phyloP scores from a whole-genome alignment of 2,113 vertebrate genomes.

The Microcebus ravelobensis region DNA sequence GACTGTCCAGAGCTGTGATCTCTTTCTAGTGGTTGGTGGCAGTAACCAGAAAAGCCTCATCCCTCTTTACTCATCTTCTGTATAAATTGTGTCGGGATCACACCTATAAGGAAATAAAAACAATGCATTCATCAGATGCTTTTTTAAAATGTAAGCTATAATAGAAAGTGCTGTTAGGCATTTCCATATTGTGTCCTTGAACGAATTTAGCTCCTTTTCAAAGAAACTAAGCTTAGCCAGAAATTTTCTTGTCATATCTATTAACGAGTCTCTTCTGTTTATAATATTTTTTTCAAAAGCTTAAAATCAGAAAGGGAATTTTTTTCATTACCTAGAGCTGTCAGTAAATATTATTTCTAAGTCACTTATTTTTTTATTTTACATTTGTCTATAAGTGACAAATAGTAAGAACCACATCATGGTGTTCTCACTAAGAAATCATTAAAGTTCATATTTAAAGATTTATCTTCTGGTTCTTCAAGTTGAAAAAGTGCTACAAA shows the following conservation, averaged over 20 bases:
- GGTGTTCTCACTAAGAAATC: background rate
- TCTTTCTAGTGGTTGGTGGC: background rate
- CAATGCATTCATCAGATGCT: background rate
- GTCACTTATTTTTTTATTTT: conserved; percentile 38
- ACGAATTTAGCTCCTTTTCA: conserved; percentile 30
- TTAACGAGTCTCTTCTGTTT: conserved; percentile 4
- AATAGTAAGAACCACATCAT: background rate
- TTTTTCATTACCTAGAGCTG: background rate
- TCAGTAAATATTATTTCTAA: conserved; percentile 58
- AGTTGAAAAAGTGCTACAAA: background rate
- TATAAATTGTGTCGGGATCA: background rate
- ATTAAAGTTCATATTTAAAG: background rate
- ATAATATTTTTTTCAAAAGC: background rate
- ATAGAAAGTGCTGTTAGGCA: background rate
- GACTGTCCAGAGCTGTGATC: background rate
- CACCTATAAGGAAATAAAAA: conserved; percentile 1
- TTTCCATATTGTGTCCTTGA: background rate
- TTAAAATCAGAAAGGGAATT: conserved; percentile 35
- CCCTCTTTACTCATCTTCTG: background rate
- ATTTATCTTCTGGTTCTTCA: background rate
- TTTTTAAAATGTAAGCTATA: background rate
- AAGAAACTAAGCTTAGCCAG: background rate
- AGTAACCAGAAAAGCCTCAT: background rate
- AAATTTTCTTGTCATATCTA: conserved; percentile 25
- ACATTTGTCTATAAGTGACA: background rate